phyloP scores from a whole-genome alignment of 2,888 invertebrate genomes.

The Notocelia uddmanniana region DNA sequence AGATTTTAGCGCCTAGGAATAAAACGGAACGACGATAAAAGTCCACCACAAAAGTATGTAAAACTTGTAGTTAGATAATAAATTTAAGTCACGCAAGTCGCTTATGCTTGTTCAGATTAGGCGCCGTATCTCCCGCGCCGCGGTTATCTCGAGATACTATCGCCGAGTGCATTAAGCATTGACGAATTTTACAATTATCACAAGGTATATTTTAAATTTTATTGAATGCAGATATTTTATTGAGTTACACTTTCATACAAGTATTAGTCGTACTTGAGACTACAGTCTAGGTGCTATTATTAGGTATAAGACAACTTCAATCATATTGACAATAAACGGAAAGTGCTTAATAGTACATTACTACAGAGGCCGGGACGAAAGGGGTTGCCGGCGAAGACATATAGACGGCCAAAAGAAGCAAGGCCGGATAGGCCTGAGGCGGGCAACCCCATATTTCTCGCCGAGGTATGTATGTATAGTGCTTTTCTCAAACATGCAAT shows the following conservation, averaged over 20 bases:
- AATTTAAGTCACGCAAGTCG: slow-evolving; percentile 31
- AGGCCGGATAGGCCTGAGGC: no score
- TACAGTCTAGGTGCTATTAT: no score
- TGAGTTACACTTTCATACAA: background rate
- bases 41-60: background rate
- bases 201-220: slow-evolving; percentile 2
- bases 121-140: background rate
- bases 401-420: no score
- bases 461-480: no score
- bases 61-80: slow-evolving; percentile 14
- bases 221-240: background rate
- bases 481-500: no score
- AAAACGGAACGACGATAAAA: slow-evolving; percentile 2
- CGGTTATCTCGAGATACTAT: slow-evolving; percentile 19
- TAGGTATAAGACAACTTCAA: no score
- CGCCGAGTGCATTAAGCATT: slow-evolving; percentile 23
- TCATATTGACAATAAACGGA: no score
- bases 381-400: no score
- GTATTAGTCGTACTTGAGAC: no score
- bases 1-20: background rate
- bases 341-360: no score
- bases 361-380: no score
- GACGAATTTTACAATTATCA: slow-evolving; percentile 20
- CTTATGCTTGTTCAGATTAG: slow-evolving; percentile 23
- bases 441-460: no score